Percentiles rank a stretch among this genome's conserved stretches.
phyloP scores from a whole-genome alignment of 2,888 invertebrate species.

The Lomographa bimaculata region DNA sequence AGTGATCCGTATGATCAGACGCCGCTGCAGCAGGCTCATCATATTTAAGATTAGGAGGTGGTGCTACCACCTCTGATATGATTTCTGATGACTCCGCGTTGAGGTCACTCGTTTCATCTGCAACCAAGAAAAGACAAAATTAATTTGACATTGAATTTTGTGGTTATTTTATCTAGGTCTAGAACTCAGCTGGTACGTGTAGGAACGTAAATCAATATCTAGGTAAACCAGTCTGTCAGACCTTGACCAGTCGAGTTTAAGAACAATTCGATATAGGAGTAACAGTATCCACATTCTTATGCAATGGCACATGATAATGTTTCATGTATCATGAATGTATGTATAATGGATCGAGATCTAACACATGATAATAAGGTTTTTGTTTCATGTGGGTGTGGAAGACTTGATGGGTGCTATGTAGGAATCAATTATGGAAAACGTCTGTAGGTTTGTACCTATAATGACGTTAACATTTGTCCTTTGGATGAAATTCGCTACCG shows the following conservation, averaged over 20 bases:
- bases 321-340: slow-evolving; percentile 4
- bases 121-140: slow-evolving; percentile 45
- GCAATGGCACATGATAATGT: slow-evolving; percentile 10
- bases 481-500: slow-evolving; percentile 39
- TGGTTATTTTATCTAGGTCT: slow-evolving; percentile 15
- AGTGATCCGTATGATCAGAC: slow-evolving; percentile 69
- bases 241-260: slow-evolving; percentile 33
- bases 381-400: slow-evolving; percentile 31
- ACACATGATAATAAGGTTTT: slow-evolving; percentile 27
- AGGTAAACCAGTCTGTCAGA: slow-evolving; percentile 32
- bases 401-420: slow-evolving; percentile 28
- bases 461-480: slow-evolving; percentile 40
- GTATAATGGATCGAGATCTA: slow-evolving; percentile 13
- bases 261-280: slow-evolving; percentile 31
- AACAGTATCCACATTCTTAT: slow-evolving; percentile 23
- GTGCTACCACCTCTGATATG: slow-evolving; percentile 68
- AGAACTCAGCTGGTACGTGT: slow-evolving; percentile 12
- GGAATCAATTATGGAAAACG: slow-evolving; percentile 29
- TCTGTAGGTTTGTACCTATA: slow-evolving; percentile 24
- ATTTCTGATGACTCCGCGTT: slow-evolving; percentile 77
- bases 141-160: slow-evolving; percentile 11
- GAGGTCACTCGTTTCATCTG: slow-evolving; percentile 69
- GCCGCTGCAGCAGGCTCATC: slow-evolving; percentile 52
- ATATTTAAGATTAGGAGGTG: slow-evolving; percentile 54
- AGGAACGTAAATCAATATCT: slow-evolving; percentile 26